Base-by-base conservation (phyloP, 2,888 invertebrate genomes). In the Ganaspis brasiliensis region DNA sequence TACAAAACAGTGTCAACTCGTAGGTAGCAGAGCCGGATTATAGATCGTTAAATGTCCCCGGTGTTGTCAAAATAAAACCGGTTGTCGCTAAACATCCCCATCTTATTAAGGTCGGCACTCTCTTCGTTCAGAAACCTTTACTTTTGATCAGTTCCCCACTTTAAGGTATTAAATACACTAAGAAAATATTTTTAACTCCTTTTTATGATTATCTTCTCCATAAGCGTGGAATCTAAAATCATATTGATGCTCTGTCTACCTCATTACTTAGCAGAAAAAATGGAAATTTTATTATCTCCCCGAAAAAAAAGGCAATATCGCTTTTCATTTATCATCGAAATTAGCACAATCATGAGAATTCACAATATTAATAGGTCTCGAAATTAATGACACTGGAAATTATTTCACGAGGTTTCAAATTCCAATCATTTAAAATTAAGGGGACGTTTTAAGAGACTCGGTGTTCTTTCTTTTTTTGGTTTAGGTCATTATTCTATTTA, bases 81-180 rank as follows among this genome's bases (percentile, higher is more conserved):
- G 67, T 67, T 67, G 24, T 67, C 67, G 67, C 67, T 67, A 67
- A 67, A 67, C 67, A 67, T 67, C n/a, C 40, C 40, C 24, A 67
- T 67, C 67, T 67, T 67, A 67, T 67, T 37, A 45, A 45, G 67
- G 67, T 40, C 40, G 12, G 40, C 40, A 67, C 6, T 63, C 37
- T 63, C 37, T 63, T 37, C 12, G 19, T 35, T 19, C 0, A 40
- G 16, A 31, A 59, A 59, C 31, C 59, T 59, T 59, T 59, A 67
- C 67, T 45, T 67, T 45, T 67, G 45, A 67, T 67, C 67, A 45
- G 35, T 19, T 35, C 9, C 35, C 14, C 26, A 16, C 57, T 67
- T 67, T 52, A n/a, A 16, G 6, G 52, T 19, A 56, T 56, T 56
- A 56, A 56, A 26, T 24, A 56, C 24, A 56, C 56, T 12, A 9